Percentiles rank a stretch among this genome's conserved stretches.
Evolutionary conservation across 2,888 invertebrate species (phyloP).

Genomic region (Heterodera filipjevi): DNA sequence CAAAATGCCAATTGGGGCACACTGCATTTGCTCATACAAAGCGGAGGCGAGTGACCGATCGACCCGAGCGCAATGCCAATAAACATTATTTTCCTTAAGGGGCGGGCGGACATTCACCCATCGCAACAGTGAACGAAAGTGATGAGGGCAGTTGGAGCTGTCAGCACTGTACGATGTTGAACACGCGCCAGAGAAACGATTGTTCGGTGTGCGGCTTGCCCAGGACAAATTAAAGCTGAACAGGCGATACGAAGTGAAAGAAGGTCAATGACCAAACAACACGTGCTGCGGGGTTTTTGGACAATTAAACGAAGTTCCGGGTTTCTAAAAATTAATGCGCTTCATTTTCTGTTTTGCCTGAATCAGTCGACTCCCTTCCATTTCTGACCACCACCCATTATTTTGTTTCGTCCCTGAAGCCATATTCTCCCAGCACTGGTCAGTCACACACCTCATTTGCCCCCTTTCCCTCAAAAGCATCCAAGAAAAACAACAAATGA

Average conservation of each 20-base stretch:
- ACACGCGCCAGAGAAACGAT: conserved; percentile 48
- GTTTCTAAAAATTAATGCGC: too few relatives aligned
- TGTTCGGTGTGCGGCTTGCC: conserved; percentile 63
- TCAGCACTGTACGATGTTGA: conserved; percentile 60
- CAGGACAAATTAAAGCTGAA: neutral
- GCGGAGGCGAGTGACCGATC: neutral
- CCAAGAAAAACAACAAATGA: neutral
- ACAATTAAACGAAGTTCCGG: too few relatives aligned
- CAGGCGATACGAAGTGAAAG: neutral
- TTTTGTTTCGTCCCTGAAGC: too few relatives aligned
- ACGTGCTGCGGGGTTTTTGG: too few relatives aligned
- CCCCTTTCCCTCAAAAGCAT: too few relatives aligned
- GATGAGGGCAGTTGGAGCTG: conserved; percentile 51
- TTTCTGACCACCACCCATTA: too few relatives aligned
- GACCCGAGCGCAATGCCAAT: too few relatives aligned
- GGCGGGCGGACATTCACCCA: conserved; percentile 15
- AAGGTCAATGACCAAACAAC: neutral
- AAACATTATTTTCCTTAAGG: neutral
- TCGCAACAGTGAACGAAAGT: neutral
- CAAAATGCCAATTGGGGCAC: conserved; percentile 44
- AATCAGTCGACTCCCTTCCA: too few relatives aligned
- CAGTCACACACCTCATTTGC: conserved; percentile 4
- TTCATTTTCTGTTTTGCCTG: too few relatives aligned
- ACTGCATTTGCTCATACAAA: conserved; percentile 35
- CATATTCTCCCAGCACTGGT: neutral